phyloP scores from a whole-genome alignment of 2,113 vertebrate species.

The Tricholaema leucomelas region DNA sequence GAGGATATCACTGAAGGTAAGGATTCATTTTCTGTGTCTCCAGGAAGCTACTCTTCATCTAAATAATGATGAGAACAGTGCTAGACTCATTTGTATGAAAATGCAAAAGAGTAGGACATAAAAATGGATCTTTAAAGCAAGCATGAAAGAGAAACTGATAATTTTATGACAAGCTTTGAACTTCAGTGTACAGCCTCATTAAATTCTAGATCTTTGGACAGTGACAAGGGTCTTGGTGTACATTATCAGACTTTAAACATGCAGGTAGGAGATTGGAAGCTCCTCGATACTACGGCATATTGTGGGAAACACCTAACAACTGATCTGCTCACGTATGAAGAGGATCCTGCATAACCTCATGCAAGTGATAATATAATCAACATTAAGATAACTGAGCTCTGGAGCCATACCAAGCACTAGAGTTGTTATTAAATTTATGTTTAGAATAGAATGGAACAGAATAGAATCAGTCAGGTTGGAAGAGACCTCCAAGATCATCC shows the following conservation, averaged over 20 bases:
- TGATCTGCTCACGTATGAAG: neutral
- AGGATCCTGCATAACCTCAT: too few species aligned
- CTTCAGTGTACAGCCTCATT: neutral
- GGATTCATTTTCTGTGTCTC: neutral
- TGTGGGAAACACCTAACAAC: neutral
- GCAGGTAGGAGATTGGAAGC: neutral
- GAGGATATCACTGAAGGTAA: neutral
- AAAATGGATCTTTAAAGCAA: neutral
- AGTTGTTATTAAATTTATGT: neutral
- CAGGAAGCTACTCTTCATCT: neutral
- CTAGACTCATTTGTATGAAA: neutral
- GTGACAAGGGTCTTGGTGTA: neutral
- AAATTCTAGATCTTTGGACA: neutral
- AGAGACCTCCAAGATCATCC: too few species aligned
- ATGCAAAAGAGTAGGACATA: neutral
- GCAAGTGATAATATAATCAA: neutral
- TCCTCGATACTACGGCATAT: neutral
- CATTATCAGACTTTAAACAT: accelerated
- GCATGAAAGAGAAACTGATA: neutral
- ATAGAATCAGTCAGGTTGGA: too few species aligned
- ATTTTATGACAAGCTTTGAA: neutral
- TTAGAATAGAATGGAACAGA: too few species aligned
- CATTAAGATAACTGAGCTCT: neutral
- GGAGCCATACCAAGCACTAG: neutral
- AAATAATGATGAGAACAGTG: neutral